Evolutionary conservation across 2,888 invertebrate genomes (phyloP), one percentile per base, ranked within the genome.

Genomic region (Agapostemon virescens): DNA sequence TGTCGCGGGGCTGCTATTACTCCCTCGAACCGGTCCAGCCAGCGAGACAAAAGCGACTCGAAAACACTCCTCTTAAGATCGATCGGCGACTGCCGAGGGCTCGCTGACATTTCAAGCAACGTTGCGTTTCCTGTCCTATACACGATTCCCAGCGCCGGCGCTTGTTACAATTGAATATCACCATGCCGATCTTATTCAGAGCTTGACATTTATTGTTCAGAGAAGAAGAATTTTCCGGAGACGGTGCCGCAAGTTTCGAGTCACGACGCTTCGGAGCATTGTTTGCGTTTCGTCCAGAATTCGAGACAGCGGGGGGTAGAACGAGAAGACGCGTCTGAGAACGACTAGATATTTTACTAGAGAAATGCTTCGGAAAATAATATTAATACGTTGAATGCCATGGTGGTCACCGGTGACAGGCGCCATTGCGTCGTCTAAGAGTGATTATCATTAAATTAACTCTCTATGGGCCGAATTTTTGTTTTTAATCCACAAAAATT

Each of bases 1-100:
- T 80, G 80, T 80, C 80, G 71, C 77, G 68, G 72, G 68, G 67
- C 64, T 15, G n/a, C 61, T 63, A 71, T 70, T 70, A 70, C 42
- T 20, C 40, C 38, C 40, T 40, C 64, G 40, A 76, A 40, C 71
- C 30, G 68, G 40, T 64, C 33, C 36, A 42, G 42, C 15, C 15
- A 11, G 36, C 40, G n/a, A 71, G 71, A 61, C 61, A 66, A 63
- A 70, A 52, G 36, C 70, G 15, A 61, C 38, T 63, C 49, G 30
- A 75, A 49, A 63, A 33, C 36, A n/a, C 30, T 63, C 63, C 49
- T 63, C 20, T 36, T 63, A 52, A 49, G 42, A 68, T 2, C 68
- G 68, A 74, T 68, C 74, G 38, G 20, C 17, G 42, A 49, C 15
- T 58, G 26, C 36, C 30, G 15, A 26, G 23, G 26, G 23, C 66